Evolutionary conservation across 2,888 invertebrate species (phyloP), one percentile per base, ranked within the genome.

Genomic region (Caenorhabditis virilis): DNA sequence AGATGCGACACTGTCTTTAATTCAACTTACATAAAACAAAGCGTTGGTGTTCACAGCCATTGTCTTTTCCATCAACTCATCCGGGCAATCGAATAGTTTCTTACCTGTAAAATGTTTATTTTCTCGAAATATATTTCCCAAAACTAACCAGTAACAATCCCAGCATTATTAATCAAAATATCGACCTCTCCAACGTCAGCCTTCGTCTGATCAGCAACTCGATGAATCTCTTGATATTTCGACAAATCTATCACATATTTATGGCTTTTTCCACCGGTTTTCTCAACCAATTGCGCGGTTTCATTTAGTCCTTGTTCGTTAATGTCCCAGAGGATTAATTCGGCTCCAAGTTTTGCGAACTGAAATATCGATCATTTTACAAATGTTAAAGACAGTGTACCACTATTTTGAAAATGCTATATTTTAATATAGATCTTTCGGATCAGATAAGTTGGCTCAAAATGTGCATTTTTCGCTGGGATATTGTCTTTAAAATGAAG

Each of bases 101-200:
- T 88, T 88, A 0, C 92, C 92, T 5, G 38, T n/a, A 67, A 57
- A 16, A n/a, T n/a, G n/a, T n/a, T n/a, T n/a, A n/a, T n/a, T n/a
- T n/a, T n/a, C n/a, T n/a, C n/a, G n/a, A n/a, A n/a, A n/a, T n/a
- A n/a, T n/a, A n/a, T n/a, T n/a, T n/a, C n/a, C n/a, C n/a, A n/a
- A n/a, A 22, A 25, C 15, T 15, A 26, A 61, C 69, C 73, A 11
- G 89, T 89, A 13, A 91, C 91, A 47, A 93, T 89, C 15, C 94
- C 94, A 15, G 94, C 94, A 84, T 94, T 95, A 86, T 95, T 95
- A 62, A 95, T 88, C 56, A 95, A 86, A 68, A 95, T 88, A 18
- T 90, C 89, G 13, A 94, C 90, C 85, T 88, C 88, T 76, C 91
- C 91, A 43, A 91, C 88, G 83, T 93, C 91, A 70, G 87, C 51